These are phyloP conservation scores for Zosterops borbonicus DNA, from an alignment of 2,113 vertebrate species.

Conservation along the genomic window DNA sequence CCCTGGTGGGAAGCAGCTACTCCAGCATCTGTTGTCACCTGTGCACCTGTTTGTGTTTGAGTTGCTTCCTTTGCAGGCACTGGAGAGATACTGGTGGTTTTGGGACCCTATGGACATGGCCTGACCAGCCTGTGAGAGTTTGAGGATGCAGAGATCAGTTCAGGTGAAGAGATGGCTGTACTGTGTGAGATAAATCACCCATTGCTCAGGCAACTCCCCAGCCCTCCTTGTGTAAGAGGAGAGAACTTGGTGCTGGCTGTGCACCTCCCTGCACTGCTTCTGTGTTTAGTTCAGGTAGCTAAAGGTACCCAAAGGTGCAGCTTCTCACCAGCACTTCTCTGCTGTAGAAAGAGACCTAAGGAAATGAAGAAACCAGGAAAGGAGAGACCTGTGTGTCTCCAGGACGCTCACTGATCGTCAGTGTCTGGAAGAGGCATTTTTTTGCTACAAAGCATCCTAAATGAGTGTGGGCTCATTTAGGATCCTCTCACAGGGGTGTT, in stretches of 20 bases:
- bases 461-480: background rate
- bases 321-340: background rate
- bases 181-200: background rate
- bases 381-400: background rate
- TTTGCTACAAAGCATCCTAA: background rate
- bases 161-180: background rate
- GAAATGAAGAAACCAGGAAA: background rate
- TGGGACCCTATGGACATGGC: rapidly evolving
- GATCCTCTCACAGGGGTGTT: background rate
- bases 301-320: background rate
- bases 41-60: background rate
- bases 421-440: background rate
- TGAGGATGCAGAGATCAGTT: background rate
- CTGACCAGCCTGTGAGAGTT: background rate
- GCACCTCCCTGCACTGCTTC: rapidly evolving
- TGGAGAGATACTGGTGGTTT: background rate
- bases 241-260: rapidly evolving
- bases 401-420: background rate
- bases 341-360: background rate
- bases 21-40: background rate
- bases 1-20: background rate
- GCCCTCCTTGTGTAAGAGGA: background rate
- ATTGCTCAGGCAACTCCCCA: background rate
- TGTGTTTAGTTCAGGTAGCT: background rate
- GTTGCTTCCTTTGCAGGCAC: background rate